Evolutionary conservation across 2,888 invertebrate species (phyloP), one percentile per base, ranked within the genome.

Genomic region (Mylabris sibirica): DNA sequence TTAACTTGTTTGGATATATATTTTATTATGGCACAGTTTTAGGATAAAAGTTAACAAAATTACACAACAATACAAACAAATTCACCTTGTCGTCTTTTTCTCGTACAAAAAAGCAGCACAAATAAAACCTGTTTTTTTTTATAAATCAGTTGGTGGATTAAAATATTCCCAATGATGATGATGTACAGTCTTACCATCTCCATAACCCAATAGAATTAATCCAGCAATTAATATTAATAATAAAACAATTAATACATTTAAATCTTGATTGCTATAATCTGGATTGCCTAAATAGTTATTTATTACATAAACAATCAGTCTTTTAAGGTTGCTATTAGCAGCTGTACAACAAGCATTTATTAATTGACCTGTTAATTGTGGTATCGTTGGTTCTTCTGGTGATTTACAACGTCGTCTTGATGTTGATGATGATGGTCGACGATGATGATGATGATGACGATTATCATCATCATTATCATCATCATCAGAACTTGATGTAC

Each of bases 161-260:
- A 94, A 93, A 83, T 92, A 95, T 83, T 95, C 95, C 95, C 95
- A 95, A 78, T 94, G 94, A 82, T 94, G 93, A 77, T 92, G 90
- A 82, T 95, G 93, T 74, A 93, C 90, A 66, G 91, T 89, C 71
- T 86, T 87, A 63, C 86, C 86, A 71, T 90, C 90, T 70, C 92
- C 91, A 69, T 92, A 88, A 63, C 93, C 90, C 73, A 94, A 88
- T 84, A 95, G 87, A 72, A 95, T 88, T 69, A 95, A 87, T 17
- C 92, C 93, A 63, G 93, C 92, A 44, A 95, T 89, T 72, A 95
- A 86, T 63, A 95, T 89, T 69, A 96, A 87, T 72, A 95, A 89
- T 79, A 95, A 91, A 67, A 94, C 91, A 77, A 94, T 87, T 5
- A 93, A 91, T 79, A 93, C 90, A 79, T 93, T 92, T 70, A 92